Evolutionary conservation across 2,797 vertebrate genomes (phyloP), one percentile per base, ranked within the genome.

Genomic region (Danionella dracula): DNA sequence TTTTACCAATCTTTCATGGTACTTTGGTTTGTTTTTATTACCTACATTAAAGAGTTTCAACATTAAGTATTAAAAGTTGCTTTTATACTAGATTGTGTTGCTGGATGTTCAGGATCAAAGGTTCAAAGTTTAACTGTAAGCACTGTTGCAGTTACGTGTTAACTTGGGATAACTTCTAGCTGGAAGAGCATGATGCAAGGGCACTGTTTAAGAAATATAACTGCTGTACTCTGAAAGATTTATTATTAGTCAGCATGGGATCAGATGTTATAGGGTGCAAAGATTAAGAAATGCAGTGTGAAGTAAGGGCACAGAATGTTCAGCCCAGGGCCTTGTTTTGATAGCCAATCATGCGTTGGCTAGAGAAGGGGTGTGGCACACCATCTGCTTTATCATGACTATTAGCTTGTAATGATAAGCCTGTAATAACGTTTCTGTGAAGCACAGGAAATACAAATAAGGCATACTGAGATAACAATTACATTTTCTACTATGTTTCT

Each of bases 271-370:
- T 7, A 8, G 17, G 49, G 60, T 50, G 41, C 55, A 66, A 66
- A 71, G 61, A 29, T 44, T 61, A 31, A 45, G 27, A 40, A 61
- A 70, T 69, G 69, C 66, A 73, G 44, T 20, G 38, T 37, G 9
- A 27, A 32, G 34, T 60, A 48, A 61, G 56, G 37, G 56, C 62
- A 61, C 67, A 70, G 53, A 8, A 11, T 23, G 8, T 8, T 48
- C 27, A 70, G 35, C 72, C 62, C 13, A 27, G 37, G 17, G 29
- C 19, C 51, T 49, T 66, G 44, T 45, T 29, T 1, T 57, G 35
- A 32, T 16, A 10, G 10, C 71, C 71, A 74, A 76, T 76, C 68
- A 27, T 5, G 4, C 13, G 15, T 8, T n/a, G 16, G 66, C 45
- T 48, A 21, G 10, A 9, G 58, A 46, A 48, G 58, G 66, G 16